Evolutionary conservation across 2,113 vertebrate species (phyloP), one percentile per base, ranked within the genome.

Genomic region (Festucalex cinctus): DNA sequence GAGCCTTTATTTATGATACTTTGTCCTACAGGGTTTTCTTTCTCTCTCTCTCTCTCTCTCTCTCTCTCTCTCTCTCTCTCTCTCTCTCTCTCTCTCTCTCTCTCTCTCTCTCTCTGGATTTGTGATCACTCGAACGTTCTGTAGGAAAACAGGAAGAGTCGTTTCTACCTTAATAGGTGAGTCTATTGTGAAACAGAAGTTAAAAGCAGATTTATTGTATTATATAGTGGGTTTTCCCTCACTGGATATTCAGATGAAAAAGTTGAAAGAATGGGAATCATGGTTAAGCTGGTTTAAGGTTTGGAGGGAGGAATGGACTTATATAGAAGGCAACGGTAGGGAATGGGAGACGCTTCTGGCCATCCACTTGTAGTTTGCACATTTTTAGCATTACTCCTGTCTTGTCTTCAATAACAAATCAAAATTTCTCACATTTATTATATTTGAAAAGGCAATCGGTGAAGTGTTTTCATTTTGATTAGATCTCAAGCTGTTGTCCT

Each of bases 401-500:
- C 53, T 74, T 76, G 63, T 68, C 60, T 83, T 83, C 77, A 71
- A 83, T 81, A 78, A 89, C 74, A 76, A 79, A 86, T 83, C 70
- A 82, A 84, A 86, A 85, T 85, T 79, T 81, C 59, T 67, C 60
- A 70, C 71, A 74, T 76, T 83, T 86, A 79, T 83, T 85, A 83
- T 81, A 10, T 12, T 39, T 87, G 77, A 86, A 86, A 75, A 83
- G 80, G 79, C 86, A 86, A 86, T 89, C 85, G 85, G 67, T 64
- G 78, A 76, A 80, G 74, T 80, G n/a, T n/a, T n/a, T n/a, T n/a
- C n/a, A n/a, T n/a, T n/a, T n/a, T n/a, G 83, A 88, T 90, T 86
- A 83, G 83, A 86, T 85, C 81, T 79, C 64, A 60, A 76, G 74
- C 44, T 63, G 53, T 57, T 66, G 71, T 81, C 66, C 66, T 79